Evolutionary conservation across 2,797 vertebrate species (phyloP), one percentile per base, ranked within the genome.

Genomic region (Champsocephalus gunnari): DNA sequence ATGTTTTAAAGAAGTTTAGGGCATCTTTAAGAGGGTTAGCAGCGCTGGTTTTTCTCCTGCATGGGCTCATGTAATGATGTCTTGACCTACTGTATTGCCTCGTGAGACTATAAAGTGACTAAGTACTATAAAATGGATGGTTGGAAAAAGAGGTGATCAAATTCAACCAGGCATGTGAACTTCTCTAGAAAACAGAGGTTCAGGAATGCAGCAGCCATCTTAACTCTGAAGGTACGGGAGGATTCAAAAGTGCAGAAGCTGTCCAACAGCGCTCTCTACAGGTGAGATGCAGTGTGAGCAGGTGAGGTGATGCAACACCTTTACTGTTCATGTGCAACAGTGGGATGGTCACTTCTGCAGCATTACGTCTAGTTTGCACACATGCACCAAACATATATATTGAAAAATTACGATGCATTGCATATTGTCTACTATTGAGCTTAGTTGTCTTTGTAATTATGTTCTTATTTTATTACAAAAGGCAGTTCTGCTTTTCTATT

Each of bases 181-280:
- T 12, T n/a, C 14, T 44, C 21, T 34, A 3, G 16, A n/a, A 13
- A 17, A 14, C n/a, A 13, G n/a, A 44, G 12, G 9, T 24, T 45
- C 6, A 57, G 12, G 13, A 24, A 14, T 38, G n/a, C 45, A 69
- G 74, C 72, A 69, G 84, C 76, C 80, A 78, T 85, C 61, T 81
- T 85, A 72, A 66, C 38, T 54, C 5, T 28, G 28, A 12, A 44
- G 32, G 59, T 44, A 32, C 12, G 0, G 24, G 12, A 0, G 2
- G 9, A 0, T 16, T 34, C 9, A 44, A 1, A n/a, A n/a, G 32
- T 16, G 12, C 19, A 69, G 11, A 10, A 9, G 51, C 69, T 41
- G 38, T 67, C 45, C 78, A 68, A 77, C 47, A 77, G 64, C 2
- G 84, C 9, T 64, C 61, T 44, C 84, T 77, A 71, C 28, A 47